phyloP scores from a whole-genome alignment of 64 coral and sea anemone genomes.

The Actinia equina region DNA sequence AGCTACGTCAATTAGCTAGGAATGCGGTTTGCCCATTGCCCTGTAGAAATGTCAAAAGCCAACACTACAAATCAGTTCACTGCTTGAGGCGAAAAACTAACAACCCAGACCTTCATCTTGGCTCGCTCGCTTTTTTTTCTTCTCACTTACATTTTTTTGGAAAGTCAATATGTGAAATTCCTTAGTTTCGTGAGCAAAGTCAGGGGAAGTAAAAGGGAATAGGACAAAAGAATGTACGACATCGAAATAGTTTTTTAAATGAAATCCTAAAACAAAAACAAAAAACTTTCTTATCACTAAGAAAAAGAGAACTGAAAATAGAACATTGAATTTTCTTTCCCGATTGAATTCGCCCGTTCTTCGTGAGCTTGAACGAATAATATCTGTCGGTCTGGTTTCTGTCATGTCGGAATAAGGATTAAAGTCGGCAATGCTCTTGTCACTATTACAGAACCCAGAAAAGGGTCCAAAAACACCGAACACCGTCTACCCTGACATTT shows the following conservation, averaged over 20 bases:
- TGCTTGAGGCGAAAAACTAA: not conserved
- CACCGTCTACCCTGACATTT: not conserved
- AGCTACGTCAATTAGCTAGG: not conserved
- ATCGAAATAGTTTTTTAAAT: no score
- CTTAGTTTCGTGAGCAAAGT: not conserved
- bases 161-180: not conserved
- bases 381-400: not conserved
- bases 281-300: no score
- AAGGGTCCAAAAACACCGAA: not conserved
- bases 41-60: conserved; percentile 11
- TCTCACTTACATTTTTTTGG: no score
- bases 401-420: not conserved
- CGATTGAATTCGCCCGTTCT: not conserved
- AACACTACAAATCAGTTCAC: not conserved
- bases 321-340: no score
- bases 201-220: no score
- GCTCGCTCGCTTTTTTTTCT: not conserved
- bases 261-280: no score
- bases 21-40: not conserved
- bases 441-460: not conserved
- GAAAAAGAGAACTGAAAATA: no score
- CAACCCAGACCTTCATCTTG: not conserved
- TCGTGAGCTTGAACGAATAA: not conserved
- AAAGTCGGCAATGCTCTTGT: not conserved
- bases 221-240: no score